Evolutionary conservation across 2,113 vertebrate species (phyloP), one percentile per base, ranked within the genome.

Genomic region (Pollachius pollachius): DNA sequence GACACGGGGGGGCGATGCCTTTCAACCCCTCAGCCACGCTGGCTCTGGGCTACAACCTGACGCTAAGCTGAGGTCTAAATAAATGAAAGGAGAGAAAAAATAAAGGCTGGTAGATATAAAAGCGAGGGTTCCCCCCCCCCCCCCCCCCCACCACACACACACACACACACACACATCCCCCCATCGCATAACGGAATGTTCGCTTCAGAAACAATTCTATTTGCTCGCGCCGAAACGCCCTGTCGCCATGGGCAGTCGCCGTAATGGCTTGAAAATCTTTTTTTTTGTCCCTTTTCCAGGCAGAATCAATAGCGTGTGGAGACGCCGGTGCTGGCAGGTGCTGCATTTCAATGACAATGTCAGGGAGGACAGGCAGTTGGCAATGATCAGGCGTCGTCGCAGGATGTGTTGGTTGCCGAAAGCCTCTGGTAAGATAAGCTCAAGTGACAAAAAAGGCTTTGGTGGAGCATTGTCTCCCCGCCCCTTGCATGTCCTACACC

Each of bases 41-140:
- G 2, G 41, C 41, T 13, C 9, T 48, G 6, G 8, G 41, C 41
- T 48, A 48, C 41, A 48, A 2, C 41, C 41, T 13, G 41, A 48
- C 11, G 41, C 12, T 48, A 34, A 34, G 30, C 30, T 34, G 30
- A 4, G 6, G 30, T 34, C 4, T 34, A 48, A 48, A 48, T 48
- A 48, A 48, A 64, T 67, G 6, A 52, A 82, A 76, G 41, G 59
- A 2, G 4, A 4, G 23, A 23, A 23, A 23, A 23, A 23, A 23
- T 1, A 54, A 54, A 16, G 52, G 52, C 16, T 5, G 12, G 12
- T 13, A 54, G 52, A 54, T 34, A 34, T 54, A 16, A 54, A 54
- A 54, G 16, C 52, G 16, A 4, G 4, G 30, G 30, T 34, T 34
- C 5, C 52, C 12, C 52, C 15, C 52, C n/a, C n/a, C n/a, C n/a